Evolutionary conservation across 1,140 invertebrate species (phyloP).

Genomic region (Leguminivora glycinivorella): DNA sequence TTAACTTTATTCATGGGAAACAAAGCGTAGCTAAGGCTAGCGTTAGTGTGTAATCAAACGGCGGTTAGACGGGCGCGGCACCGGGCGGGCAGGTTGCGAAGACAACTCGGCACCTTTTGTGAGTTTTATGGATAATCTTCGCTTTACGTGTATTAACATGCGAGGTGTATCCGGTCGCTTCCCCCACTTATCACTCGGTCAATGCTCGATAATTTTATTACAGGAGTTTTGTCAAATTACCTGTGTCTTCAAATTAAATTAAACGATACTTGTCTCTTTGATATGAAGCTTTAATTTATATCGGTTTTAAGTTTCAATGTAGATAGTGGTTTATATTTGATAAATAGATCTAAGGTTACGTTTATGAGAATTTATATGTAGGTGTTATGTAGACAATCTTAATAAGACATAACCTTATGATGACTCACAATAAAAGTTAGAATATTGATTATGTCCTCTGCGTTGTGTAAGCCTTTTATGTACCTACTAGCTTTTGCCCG

Average conservation of each 20-base stretch:
- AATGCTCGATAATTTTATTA: conserved; percentile 77
- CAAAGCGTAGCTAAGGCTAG: neutral
- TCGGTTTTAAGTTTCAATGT: conserved; percentile 2
- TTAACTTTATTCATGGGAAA: too few species aligned
- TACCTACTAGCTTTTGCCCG: too few species aligned
- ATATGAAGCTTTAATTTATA: conserved; percentile 67
- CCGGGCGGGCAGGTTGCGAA: conserved; percentile 51
- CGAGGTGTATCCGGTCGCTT: conserved; percentile 64
- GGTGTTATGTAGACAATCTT: neutral
- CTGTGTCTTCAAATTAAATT: conserved; percentile 73
- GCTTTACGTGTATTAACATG: conserved; percentile 70
- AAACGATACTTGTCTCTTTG: conserved; percentile 67
- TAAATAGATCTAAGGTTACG: neutral
- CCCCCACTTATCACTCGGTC: conserved; percentile 63
- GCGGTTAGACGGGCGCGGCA: conserved; percentile 38
- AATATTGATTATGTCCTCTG: too few species aligned
- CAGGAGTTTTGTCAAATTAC: conserved; percentile 76
- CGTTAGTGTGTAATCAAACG: conserved; percentile 18
- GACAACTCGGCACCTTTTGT: conserved; percentile 73
- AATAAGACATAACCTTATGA: too few species aligned
- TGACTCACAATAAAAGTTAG: too few species aligned
- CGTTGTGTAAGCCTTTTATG: too few species aligned
- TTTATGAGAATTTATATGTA: neutral
- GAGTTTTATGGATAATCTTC: conserved; percentile 72
- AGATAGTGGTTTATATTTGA: neutral